A percentile compares a stretch with the other conserved stretches of the same genome.
Conservation (phyloP, 1,140 invertebrate species). For the Megathymus violae region DNA sequence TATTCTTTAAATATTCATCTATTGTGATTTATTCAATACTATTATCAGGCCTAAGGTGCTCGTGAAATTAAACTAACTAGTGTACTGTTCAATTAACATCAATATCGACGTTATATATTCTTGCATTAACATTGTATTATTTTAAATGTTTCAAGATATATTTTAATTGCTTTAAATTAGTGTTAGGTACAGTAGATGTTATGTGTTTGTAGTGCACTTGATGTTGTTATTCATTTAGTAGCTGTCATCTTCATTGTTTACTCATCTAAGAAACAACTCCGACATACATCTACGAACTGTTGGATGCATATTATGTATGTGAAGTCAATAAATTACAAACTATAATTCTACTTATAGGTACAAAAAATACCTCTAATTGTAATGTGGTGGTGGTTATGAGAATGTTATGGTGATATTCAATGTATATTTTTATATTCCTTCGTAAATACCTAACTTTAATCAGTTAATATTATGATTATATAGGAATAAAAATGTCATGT, state of each 20-base stretch:
- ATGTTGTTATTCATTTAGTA: conserved; percentile 8
- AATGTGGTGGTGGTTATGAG: conserved; percentile 37
- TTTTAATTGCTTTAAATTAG: conserved; percentile 50
- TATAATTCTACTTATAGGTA: conserved; percentile 6
- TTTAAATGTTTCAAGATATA: conserved; percentile 47
- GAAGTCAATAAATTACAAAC: conserved; percentile 3
- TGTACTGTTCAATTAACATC: conserved; percentile 27
- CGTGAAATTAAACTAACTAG: conserved; percentile 13
- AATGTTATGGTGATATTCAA: conserved; percentile 35
- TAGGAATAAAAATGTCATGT: conserved; percentile 20
- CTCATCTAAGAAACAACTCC: conserved; percentile 13
- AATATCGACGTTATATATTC: conserved; percentile 32
- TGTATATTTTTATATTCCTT: conserved; percentile 44
- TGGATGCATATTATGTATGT: conserved; percentile 23
- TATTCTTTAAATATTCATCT: neutral
- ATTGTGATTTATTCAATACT: conserved; percentile 11
- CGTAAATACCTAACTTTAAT: conserved; percentile 32
- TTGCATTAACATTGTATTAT: conserved; percentile 33
- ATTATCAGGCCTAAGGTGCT: conserved; percentile 39
- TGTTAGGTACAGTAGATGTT: conserved; percentile 42
- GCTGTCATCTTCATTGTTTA: conserved; percentile 8
- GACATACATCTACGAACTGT: conserved; percentile 10
- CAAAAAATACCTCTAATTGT: conserved; percentile 17
- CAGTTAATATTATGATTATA: conserved; percentile 11
- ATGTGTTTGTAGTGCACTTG: conserved; percentile 11